Base-by-base conservation (phyloP, 2,888 invertebrate genomes). In the Ormyrus labotus region DNA sequence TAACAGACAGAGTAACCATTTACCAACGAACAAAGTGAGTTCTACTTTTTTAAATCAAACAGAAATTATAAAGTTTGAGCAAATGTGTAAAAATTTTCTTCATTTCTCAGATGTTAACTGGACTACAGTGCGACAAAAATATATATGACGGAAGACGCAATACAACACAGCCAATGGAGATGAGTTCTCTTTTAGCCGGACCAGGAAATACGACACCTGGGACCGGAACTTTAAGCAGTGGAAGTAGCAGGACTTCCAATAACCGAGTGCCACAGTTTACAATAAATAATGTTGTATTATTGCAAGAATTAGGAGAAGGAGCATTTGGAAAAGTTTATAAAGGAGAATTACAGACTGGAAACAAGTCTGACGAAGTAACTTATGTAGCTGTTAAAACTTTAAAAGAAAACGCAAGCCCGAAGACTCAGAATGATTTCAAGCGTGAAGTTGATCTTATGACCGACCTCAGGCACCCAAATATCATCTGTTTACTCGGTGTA, bases 261-360 rank as follows among this genome's bases (percentile, higher is more conserved):
- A 93, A 92, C 87, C 85, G 95, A 86, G 95, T 97, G 63, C 95
- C 96, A 4, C 98, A 98, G 86, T 97, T 97, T 89, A 95, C 96
- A 0, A 92, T 97, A 81, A 94, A 96, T 80, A 96, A 96, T 90
- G 95, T 97, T 0, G 93, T 95, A 83, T 97, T 98, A 89, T 92
- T 97, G 67, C 97, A 98, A 89, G 97, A 98, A 90, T 92, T 99
- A 51, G 98, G 98, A 45, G 98, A 98, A 92, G 98, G 99, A 10
- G 98, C 98, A 51, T 99, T 98, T 91, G 99, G 95, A 6, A 98
- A 97, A 92, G 98, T 99, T 0, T 99, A 97, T 90, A 98, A 98
- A 91, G 99, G 98, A 0, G 97, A 98, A 89, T 92, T 98, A 74
- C 92, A 93, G 83, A 93, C 93, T n/a, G 92, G 93, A 82, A 93